Evolutionary conservation across 2,113 vertebrate genomes (phyloP).

Genomic region (Hippoglossus stenolepis): DNA sequence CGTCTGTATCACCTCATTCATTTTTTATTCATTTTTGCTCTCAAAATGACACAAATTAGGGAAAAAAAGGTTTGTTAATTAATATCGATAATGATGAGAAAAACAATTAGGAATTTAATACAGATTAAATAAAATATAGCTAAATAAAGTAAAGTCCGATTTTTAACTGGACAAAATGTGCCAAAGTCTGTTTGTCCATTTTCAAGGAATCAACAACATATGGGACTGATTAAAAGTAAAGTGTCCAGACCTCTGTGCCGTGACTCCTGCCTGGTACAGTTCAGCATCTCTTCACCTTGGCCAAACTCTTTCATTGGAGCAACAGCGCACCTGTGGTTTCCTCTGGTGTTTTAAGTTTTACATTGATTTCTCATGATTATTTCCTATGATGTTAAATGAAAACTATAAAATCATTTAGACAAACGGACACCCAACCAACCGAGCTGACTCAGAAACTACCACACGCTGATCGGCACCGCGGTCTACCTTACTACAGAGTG

Average conservation of each 20-base stretch:
- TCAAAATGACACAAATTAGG: too few species aligned
- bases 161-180: not conserved
- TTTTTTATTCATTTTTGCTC: not conserved
- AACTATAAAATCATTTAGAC: not conserved
- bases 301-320: not conserved
- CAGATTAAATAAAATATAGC: not conserved
- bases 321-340: not conserved
- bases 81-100: not conserved
- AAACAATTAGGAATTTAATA: not conserved
- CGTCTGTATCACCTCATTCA: not conserved
- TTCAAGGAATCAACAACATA: constrained; percentile 5
- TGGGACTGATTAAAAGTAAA: constrained; percentile 12
- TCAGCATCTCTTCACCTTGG: not conserved
- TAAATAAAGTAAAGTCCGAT: not conserved
- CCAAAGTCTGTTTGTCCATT: too few species aligned
- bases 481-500: not conserved
- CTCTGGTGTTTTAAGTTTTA: not conserved
- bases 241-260: not conserved
- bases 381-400: not conserved
- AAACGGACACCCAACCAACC: constrained; percentile 1
- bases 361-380: not conserved
- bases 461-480: not conserved
- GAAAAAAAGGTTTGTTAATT: too few species aligned
- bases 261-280: not conserved
- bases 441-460: constrained; percentile 1